Conservation (phyloP, 1,140 invertebrate genomes). For the Hylaeus anthracinus region DNA sequence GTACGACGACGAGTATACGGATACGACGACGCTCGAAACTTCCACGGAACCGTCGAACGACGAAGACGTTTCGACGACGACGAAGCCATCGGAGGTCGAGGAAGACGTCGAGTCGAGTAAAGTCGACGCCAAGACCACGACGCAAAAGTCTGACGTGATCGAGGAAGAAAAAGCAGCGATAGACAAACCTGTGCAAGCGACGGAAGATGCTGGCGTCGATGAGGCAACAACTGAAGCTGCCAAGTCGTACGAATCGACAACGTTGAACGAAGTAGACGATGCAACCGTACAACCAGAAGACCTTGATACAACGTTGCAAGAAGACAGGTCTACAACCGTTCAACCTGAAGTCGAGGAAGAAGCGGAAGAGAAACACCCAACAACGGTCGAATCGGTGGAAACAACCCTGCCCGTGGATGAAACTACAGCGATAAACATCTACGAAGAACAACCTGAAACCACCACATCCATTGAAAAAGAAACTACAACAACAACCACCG, state of each 20-base stretch:
- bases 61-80: not conserved
- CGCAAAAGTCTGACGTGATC: not conserved
- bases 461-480: not conserved
- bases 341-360: conserved; percentile 14
- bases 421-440: not conserved
- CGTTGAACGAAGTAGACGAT: not conserved
- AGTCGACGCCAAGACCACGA: not conserved
- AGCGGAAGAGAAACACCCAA: conserved; percentile 15
- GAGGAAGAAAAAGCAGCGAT: not conserved
- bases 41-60: not conserved
- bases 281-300: conserved; percentile 3
- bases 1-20: conserved; percentile 60
- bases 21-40: conserved; percentile 38
- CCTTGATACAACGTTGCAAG: not conserved
- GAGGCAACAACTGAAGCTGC: not conserved
- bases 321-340: not conserved
- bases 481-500: not conserved
- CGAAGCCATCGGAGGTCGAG: not conserved
- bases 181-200: conserved; percentile 23
- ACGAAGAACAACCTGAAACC: conserved; percentile 12
- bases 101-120: conserved; percentile 9
- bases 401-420: conserved; percentile 28
- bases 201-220: not conserved
- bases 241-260: not conserved
- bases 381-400: conserved; percentile 14